A percentile compares a stretch with the other conserved stretches of the same genome.
Evolutionary conservation across 2,113 vertebrate species (phyloP).

Genomic region (Lota lota): DNA sequence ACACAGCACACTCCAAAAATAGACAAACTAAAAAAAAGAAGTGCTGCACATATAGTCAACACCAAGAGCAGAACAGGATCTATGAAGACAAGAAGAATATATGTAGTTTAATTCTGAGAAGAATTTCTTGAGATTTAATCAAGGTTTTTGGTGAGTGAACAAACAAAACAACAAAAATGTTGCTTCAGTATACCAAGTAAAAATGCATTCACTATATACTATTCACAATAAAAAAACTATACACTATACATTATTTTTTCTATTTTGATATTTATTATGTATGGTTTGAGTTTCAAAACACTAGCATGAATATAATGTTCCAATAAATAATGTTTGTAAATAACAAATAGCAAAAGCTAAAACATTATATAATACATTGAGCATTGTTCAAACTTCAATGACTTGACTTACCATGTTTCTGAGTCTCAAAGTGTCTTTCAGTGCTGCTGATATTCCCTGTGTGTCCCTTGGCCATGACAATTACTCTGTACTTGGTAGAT

Average conservation of each 20-base stretch:
- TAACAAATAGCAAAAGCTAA: background rate
- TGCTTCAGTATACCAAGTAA: background rate
- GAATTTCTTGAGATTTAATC: background rate
- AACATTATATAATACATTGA: background rate
- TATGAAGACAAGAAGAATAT: constrained; percentile 14
- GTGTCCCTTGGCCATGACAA: constrained; percentile 69
- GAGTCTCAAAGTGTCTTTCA: constrained; percentile 70
- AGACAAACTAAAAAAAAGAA: constrained; percentile 30
- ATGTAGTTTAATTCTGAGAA: background rate
- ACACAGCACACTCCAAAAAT: constrained; percentile 36
- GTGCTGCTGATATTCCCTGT: constrained; percentile 64
- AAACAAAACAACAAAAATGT: background rate
- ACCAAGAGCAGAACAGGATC: constrained; percentile 34
- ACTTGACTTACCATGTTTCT: constrained; percentile 71
- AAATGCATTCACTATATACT: background rate
- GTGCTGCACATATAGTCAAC: constrained; percentile 19
- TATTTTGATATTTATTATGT: too few relatives aligned
- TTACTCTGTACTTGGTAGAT: constrained; percentile 69
- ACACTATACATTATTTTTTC: too few relatives aligned
- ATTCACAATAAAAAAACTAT: too few relatives aligned
- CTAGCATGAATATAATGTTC: background rate
- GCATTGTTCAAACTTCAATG: background rate
- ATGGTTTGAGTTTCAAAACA: background rate
- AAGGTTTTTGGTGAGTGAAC: background rate
- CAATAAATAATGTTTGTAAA: background rate